phyloP scores from a whole-genome alignment of 1,140 invertebrate species.

The Papilio machaon region DNA sequence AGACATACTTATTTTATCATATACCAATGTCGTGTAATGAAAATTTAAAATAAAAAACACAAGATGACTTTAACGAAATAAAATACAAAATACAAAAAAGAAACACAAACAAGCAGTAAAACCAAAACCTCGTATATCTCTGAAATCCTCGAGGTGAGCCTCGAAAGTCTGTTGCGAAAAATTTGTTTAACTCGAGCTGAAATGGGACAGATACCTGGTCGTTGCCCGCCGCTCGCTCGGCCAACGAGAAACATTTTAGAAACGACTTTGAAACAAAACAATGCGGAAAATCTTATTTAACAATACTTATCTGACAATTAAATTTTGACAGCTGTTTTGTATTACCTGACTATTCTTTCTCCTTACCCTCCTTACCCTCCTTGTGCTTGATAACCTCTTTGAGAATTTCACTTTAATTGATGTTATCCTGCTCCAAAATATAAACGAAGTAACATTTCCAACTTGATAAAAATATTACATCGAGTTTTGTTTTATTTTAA shows the following conservation, averaged over 20 bases:
- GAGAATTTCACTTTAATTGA: constrained; percentile 32
- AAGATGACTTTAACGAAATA: constrained; percentile 19
- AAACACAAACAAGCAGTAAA: constrained; percentile 56
- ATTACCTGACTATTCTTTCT: constrained; percentile 41
- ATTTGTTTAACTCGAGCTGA: constrained; percentile 73
- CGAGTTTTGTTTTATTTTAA: not conserved
- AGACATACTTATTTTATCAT: not conserved
- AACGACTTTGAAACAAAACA: constrained; percentile 46
- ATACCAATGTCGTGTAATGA: not conserved
- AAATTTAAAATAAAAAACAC: not conserved
- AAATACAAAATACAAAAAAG: constrained; percentile 48
- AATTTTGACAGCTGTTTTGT: constrained; percentile 54
- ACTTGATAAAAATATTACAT: not conserved
- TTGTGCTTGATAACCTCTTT: constrained; percentile 40
- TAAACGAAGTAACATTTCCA: constrained; percentile 14
- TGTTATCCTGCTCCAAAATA: constrained; percentile 16
- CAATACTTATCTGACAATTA: constrained; percentile 65
- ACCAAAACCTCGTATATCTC: constrained; percentile 64
- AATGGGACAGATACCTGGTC: constrained; percentile 62
- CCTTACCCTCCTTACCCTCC: constrained; percentile 32
- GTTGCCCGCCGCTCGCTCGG: constrained; percentile 11
- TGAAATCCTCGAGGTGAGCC: constrained; percentile 66
- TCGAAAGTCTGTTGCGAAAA: constrained; percentile 70
- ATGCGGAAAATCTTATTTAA: constrained; percentile 58
- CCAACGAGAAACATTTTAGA: constrained; percentile 27